Conservation (phyloP, 92 coral and sea anemone species). For the Porites divaricata region DNA sequence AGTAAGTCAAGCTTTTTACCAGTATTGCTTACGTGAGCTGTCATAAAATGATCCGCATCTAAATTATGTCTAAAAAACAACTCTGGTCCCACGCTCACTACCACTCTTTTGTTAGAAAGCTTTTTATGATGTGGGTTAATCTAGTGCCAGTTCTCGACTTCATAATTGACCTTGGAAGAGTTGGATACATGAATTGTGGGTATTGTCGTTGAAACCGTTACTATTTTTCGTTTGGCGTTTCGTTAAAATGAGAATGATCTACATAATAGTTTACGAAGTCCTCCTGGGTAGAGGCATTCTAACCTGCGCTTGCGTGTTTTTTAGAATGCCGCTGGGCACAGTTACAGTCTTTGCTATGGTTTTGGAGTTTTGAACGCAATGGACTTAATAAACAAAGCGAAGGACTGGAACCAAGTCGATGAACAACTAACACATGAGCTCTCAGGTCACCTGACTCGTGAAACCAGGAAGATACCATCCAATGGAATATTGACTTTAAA, state of each 20-base stretch:
- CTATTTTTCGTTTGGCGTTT: too few relatives aligned
- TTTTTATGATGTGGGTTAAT: too few relatives aligned
- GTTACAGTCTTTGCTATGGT: slow-evolving; percentile 68
- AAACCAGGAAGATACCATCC: slow-evolving; percentile 46
- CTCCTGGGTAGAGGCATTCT: neutral
- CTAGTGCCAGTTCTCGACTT: too few relatives aligned
- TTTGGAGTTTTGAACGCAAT: slow-evolving; percentile 77
- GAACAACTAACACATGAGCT: slow-evolving; percentile 51
- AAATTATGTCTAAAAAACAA: neutral
- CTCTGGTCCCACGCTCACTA: neutral
- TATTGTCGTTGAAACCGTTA: too few relatives aligned
- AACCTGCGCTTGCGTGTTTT: neutral
- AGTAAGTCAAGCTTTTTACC: neutral
- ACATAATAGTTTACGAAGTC: neutral
- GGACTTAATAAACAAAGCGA: slow-evolving; percentile 59
- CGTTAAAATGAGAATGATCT: neutral
- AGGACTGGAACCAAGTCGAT: slow-evolving; percentile 63
- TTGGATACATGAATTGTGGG: too few relatives aligned
- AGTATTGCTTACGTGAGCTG: neutral
- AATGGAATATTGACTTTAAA: slow-evolving; percentile 32
- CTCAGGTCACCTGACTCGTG: slow-evolving; percentile 19
- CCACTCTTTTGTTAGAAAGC: too few relatives aligned
- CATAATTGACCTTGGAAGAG: too few relatives aligned
- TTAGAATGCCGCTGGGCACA: slow-evolving; percentile 72
- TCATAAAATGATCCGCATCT: neutral